Conservation (phyloP, 2,888 invertebrate species). For the Catonia carolina region DNA sequence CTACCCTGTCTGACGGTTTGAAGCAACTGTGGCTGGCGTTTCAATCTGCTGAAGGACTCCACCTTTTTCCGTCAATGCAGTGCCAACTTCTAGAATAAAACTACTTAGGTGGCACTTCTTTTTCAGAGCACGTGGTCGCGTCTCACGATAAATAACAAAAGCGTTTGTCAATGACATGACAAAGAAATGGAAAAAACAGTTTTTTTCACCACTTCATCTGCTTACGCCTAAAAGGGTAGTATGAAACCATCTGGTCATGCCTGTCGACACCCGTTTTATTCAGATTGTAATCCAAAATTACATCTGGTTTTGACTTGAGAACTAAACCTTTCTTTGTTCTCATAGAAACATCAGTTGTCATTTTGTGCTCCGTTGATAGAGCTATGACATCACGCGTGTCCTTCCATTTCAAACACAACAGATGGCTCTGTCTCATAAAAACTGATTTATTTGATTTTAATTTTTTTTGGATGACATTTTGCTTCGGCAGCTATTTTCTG, state of each 20-base stretch:
- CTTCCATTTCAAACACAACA: conserved; percentile 16
- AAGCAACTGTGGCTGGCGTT: not conserved
- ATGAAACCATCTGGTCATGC: not conserved
- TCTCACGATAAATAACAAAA: not conserved
- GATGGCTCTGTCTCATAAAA: conserved; percentile 10
- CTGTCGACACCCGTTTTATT: conserved; percentile 7
- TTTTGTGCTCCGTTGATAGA: conserved; percentile 21
- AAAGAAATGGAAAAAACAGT: conserved; percentile 1
- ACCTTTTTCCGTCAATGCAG: not conserved
- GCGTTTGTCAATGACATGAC: not conserved
- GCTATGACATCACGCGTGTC: conserved; percentile 12
- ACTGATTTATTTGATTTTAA: not conserved
- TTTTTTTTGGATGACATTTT: conserved; percentile 7
- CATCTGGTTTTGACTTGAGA: conserved; percentile 1
- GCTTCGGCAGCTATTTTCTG: conserved; percentile 9
- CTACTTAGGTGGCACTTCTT: not conserved
- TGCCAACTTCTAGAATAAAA: not conserved
- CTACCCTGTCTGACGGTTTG: not conserved
- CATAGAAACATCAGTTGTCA: conserved; percentile 11
- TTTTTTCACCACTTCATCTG: conserved; percentile 9
- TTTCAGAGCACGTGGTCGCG: not conserved
- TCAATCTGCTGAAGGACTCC: too few relatives aligned
- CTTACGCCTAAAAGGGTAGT: not conserved
- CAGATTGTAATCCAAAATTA: not conserved
- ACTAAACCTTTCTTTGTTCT: not conserved